phyloP scores from a whole-genome alignment of 2,113 vertebrate species.

The Narcine bancroftii region DNA sequence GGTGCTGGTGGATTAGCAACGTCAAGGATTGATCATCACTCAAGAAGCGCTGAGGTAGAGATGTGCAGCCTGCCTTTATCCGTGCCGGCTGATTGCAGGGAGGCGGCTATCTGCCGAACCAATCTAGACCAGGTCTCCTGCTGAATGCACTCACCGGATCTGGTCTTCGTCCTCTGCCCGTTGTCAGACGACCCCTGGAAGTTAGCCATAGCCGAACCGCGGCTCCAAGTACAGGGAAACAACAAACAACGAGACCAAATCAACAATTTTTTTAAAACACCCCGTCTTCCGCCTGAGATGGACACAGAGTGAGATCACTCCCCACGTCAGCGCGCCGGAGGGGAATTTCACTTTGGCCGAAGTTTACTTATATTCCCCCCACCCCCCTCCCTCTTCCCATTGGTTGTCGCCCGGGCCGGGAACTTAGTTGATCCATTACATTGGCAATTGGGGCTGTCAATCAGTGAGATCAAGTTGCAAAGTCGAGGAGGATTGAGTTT shows the following conservation, averaged over 20 bases:
- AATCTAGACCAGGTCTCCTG: neutral
- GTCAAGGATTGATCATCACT: no score
- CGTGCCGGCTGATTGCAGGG: neutral
- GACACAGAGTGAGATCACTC: neutral
- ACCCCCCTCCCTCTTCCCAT: neutral
- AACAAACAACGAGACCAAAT: neutral
- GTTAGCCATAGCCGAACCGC: neutral
- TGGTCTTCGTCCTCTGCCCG: neutral
- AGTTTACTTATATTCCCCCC: neutral
- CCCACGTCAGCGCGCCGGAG: neutral
- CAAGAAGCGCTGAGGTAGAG: no score
- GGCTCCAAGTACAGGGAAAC: neutral
- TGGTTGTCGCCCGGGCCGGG: neutral
- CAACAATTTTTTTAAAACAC: neutral
- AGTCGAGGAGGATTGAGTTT: neutral
- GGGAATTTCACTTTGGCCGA: neutral
- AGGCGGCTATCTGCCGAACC: neutral
- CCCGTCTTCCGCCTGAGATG: neutral
- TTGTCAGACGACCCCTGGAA: neutral
- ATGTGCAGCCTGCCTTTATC: no score
- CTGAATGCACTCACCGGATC: neutral
- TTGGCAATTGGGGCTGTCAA: neutral
- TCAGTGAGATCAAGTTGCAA: neutral
- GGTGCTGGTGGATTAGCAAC: no score
- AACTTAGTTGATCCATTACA: rapidly evolving